Conservation (phyloP, 2,113 vertebrate species). For the Xenus cinereus region DNA sequence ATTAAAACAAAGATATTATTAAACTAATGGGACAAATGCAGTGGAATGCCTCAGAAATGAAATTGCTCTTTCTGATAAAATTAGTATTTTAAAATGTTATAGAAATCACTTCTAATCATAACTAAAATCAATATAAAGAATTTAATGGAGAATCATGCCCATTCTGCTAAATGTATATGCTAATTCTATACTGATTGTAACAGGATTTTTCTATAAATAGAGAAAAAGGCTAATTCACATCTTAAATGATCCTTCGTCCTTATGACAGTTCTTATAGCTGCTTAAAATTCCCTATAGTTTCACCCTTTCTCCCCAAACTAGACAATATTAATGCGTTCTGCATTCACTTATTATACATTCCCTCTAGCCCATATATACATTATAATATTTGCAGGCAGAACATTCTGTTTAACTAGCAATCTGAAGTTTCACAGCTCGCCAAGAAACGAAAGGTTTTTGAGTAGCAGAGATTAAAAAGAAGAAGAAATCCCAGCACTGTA, state of each 20-base stretch:
- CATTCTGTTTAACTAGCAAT: slow-evolving; percentile 1
- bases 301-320: not conserved
- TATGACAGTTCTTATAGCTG: not conserved
- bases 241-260: not conserved
- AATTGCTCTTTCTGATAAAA: not conserved
- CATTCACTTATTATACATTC: not conserved
- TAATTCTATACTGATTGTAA: not conserved
- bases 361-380: not conserved
- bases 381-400: slow-evolving; percentile 18
- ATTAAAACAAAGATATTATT: not conserved
- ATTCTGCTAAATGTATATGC: not conserved
- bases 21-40: not conserved
- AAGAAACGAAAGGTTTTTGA: slow-evolving; percentile 30
- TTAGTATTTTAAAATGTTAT: not conserved
- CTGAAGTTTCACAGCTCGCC: not conserved
- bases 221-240: not conserved
- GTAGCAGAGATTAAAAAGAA: slow-evolving; percentile 46
- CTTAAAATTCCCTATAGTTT: not conserved
- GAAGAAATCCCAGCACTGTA: slow-evolving; percentile 46
- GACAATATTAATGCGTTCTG: not conserved
- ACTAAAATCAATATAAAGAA: not conserved
- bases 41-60: not conserved
- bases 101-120: not conserved
- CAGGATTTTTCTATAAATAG: not conserved
- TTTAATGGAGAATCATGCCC: not conserved